Evolutionary conservation across 2,888 invertebrate species (phyloP).

Genomic region (Trisateles emortualis): DNA sequence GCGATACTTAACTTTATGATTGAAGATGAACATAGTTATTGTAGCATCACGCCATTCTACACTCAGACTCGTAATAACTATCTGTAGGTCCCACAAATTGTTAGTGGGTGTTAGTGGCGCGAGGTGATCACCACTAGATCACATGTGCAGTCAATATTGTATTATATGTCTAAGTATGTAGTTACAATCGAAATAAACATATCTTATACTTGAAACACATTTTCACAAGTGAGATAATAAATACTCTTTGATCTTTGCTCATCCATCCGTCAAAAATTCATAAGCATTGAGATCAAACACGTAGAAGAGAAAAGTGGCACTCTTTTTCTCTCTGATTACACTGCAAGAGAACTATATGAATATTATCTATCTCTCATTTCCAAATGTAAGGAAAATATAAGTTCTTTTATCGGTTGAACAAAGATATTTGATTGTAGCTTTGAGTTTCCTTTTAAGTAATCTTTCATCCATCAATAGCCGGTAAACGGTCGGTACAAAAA

Average conservation of each 20-base stretch:
- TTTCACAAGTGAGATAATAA: slow-evolving; percentile 20
- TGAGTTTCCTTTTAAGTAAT: slow-evolving; percentile 15
- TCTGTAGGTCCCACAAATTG: no score
- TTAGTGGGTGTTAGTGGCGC: no score
- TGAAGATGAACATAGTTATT: no score
- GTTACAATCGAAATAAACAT: no score
- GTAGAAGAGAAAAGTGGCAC: slow-evolving; percentile 15
- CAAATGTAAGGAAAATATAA: slow-evolving; percentile 9
- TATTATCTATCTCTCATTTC: slow-evolving; percentile 7
- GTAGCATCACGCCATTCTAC: no score
- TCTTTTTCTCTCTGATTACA: slow-evolving; percentile 21
- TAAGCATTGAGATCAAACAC: slow-evolving; percentile 8
- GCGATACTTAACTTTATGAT: no score
- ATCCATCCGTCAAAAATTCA: slow-evolving; percentile 19
- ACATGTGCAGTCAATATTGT: no score
- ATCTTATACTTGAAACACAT: slow-evolving; percentile 13
- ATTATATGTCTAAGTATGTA: no score
- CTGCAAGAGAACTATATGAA: slow-evolving; percentile 8
- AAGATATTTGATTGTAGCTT: slow-evolving; percentile 15
- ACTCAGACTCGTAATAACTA: no score
- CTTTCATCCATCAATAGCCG: slow-evolving; percentile 9
- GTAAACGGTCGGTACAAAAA: slow-evolving; percentile 7
- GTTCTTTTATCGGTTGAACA: slow-evolving; percentile 6
- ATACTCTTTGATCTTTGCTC: slow-evolving; percentile 24
- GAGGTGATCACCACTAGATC: no score